Evolutionary conservation across 1,140 invertebrate species (phyloP), one percentile per base, ranked within the genome.

Genomic region (Lepidurus couesii): DNA sequence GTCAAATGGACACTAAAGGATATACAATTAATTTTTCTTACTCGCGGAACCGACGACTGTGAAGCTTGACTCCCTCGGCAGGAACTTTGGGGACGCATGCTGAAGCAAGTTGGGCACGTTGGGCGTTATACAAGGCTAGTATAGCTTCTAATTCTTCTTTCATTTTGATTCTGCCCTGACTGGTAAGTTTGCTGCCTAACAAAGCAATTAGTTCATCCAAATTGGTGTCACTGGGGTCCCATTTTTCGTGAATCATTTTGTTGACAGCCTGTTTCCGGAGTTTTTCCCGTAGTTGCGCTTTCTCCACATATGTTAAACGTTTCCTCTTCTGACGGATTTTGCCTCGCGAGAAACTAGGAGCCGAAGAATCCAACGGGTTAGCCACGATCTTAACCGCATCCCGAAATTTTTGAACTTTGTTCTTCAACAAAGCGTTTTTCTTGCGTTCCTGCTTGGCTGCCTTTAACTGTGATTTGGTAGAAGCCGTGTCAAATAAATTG

Each of bases 301-400:
- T 77, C n/a, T 76, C 65, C 53, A 80, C 73, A 24, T 65, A 44
- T 9, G 77, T 80, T 24, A 74, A n/a, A 21, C 77, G 77, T 47
- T 77, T 79, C 44, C 74, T 75, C 42, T 74, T 73, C n/a, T 76
- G 77, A 16, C 79, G 76, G 16, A 80, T 80, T 78, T 80, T 80
- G 11, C 79, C 79, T 8, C 79, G 65, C 26, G 73, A 74, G 4
- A 77, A 47, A 43, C 44, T 80, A 16, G 79, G 79, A 7, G 79
- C 79, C 10, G 44, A 78, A 24, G 44, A 13, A 74, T 80, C 79
- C 1, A 80, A 45, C 4, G 65, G 42, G 43, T 80, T 80, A 34
- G 77, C 76, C 1, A 77, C 73, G 21, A 77, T 7, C 74, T 65
- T 73, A 10, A 34, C 75, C 34, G 24, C 42, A 75, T 78, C 65